Evolutionary conservation across 2,113 vertebrate species (phyloP).

Genomic region (Ardeotis arabs): DNA sequence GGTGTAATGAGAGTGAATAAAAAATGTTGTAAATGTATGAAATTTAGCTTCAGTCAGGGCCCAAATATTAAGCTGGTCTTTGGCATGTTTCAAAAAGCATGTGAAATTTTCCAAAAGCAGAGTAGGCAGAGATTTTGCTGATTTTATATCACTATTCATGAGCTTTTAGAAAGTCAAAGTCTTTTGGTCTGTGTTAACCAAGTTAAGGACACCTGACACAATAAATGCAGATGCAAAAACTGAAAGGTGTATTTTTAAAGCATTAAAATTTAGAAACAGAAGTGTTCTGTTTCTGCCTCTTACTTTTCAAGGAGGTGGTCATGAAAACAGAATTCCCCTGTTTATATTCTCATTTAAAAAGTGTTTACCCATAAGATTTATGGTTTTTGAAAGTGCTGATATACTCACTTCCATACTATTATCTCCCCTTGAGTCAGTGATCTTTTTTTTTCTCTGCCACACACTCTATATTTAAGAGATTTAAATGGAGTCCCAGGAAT

Average conservation of each 20-base stretch:
- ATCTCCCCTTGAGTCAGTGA: not conserved
- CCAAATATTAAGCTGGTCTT: conserved; percentile 3
- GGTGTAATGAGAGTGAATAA: not conserved
- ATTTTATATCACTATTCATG: not conserved
- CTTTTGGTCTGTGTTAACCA: not conserved
- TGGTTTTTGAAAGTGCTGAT: not conserved
- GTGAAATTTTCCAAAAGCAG: not conserved
- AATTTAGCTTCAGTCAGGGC: not conserved
- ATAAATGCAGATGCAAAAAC: not conserved
- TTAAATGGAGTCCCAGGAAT: not conserved
- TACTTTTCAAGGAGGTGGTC: not conserved
- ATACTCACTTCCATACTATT: not conserved
- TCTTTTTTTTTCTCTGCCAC: not conserved
- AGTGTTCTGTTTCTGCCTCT: not conserved
- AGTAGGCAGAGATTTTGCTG: not conserved
- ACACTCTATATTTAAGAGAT: not conserved
- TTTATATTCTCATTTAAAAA: not conserved
- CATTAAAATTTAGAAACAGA: not conserved
- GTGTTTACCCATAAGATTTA: not conserved
- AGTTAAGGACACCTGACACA: not conserved
- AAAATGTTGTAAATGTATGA: not conserved
- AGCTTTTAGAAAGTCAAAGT: not conserved
- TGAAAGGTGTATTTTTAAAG: not conserved
- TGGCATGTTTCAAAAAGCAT: not conserved
- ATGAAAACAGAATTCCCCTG: not conserved